Percentiles rank a stretch among this genome's conserved stretches.
These are phyloP conservation scores for Heteronetta atricapilla DNA, from an alignment of 2,113 vertebrate genomes.

Conservation along the genomic window DNA sequence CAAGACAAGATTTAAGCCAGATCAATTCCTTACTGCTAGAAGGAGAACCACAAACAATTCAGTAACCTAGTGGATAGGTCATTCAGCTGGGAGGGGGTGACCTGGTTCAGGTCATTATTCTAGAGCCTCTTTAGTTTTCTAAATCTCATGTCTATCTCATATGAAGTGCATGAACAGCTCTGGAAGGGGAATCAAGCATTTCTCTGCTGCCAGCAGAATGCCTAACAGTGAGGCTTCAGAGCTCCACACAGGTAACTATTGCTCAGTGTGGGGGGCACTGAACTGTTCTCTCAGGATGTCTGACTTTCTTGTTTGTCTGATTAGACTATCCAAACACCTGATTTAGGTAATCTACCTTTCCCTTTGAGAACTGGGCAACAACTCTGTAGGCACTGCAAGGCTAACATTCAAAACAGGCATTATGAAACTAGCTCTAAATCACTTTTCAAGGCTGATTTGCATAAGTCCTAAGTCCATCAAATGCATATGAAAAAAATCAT, in stretches of 20 bases:
- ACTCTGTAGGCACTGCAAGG: background rate
- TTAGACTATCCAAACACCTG: background rate
- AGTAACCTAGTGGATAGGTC: background rate
- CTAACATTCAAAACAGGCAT: background rate
- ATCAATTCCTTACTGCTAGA: background rate
- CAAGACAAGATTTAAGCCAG: background rate
- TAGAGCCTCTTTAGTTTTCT: background rate
- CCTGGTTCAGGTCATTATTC: background rate
- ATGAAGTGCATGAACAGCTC: background rate
- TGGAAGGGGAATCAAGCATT: background rate
- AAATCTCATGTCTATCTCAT: background rate
- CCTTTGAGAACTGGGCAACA: background rate
- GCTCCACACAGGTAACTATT: background rate
- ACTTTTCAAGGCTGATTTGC: conserved; percentile 2
- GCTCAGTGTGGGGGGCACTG: background rate
- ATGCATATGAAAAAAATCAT: background rate
- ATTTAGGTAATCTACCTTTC: background rate
- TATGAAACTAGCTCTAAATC: background rate
- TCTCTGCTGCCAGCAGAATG: background rate
- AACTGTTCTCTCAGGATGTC: background rate
- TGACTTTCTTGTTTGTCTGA: background rate
- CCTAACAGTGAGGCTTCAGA: background rate
- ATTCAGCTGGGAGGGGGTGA: background rate
- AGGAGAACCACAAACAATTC: background rate
- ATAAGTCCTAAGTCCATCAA: background rate